A percentile compares a stretch with the other conserved stretches of the same genome.
phyloP scores from a whole-genome alignment of 2,888 invertebrate species.

The Tipula unca region DNA sequence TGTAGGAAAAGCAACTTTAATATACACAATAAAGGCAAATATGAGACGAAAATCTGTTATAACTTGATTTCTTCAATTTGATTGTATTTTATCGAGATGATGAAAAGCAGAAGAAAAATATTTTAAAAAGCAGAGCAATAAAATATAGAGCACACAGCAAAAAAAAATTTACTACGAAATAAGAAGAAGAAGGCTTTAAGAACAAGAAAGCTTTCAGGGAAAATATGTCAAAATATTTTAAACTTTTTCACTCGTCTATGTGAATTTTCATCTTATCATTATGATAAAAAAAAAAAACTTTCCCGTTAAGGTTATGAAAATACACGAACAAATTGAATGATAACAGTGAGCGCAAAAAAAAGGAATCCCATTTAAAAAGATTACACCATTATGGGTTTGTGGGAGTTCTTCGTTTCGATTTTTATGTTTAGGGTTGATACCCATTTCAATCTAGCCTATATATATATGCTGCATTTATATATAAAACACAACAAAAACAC shows the following conservation, averaged over 20 bases:
- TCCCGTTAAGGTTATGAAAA: not conserved
- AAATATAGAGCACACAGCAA: not conserved
- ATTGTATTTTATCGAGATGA: not conserved
- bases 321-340: not conserved
- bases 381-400: not conserved
- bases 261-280: not conserved
- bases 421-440: not conserved
- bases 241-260: not conserved
- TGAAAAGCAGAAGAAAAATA: not conserved
- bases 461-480: not conserved
- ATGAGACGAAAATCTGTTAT: not conserved
- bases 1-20: no score
- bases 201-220: not conserved
- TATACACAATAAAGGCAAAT: no score
- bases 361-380: not conserved
- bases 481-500: not conserved
- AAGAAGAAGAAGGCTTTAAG: not conserved
- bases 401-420: not conserved
- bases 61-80: not conserved
- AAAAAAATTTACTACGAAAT: not conserved
- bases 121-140: not conserved
- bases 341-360: not conserved
- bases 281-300: not conserved
- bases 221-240: conserved; percentile 1
- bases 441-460: not conserved